phyloP scores from a whole-genome alignment of 1,140 invertebrate genomes.

The Ctenoplectra terminalis region DNA sequence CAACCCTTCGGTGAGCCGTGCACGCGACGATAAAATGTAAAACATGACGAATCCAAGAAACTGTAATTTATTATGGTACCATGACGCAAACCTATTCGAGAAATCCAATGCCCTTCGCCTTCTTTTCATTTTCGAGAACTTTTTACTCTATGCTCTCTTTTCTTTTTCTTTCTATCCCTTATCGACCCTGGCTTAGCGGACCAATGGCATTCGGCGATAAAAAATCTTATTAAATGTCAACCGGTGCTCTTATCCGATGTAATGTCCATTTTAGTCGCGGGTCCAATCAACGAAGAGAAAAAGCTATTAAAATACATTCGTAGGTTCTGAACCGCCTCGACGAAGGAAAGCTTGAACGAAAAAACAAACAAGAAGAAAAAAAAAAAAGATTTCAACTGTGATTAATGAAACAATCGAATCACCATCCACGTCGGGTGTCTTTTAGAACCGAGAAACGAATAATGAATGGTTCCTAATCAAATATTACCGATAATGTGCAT shows the following conservation, averaged over 20 bases:
- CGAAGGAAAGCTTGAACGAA: too few relatives aligned
- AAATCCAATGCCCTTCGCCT: not conserved
- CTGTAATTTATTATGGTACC: conserved; percentile 27
- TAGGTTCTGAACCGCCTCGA: not conserved
- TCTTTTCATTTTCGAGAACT: conserved; percentile 1
- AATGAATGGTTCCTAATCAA: too few relatives aligned
- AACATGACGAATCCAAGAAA: not conserved
- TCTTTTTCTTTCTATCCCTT: not conserved
- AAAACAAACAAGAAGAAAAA: too few relatives aligned
- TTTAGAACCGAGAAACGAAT: not conserved
- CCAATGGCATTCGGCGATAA: conserved; percentile 25
- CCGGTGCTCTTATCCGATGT: not conserved
- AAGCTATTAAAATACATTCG: not conserved
- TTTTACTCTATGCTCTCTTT: not conserved
- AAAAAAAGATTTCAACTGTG: not conserved
- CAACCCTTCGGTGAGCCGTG: not conserved
- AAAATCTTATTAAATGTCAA: conserved; percentile 24
- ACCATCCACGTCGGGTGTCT: not conserved
- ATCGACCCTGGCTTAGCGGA: conserved; percentile 2
- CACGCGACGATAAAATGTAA: conserved; percentile 17
- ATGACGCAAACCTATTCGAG: not conserved
- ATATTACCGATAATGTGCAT: too few relatives aligned
- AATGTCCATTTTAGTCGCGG: not conserved
- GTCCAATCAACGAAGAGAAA: not conserved
- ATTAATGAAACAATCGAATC: not conserved